Evolutionary conservation across 2,888 invertebrate genomes (phyloP).

Genomic region (Autographa pulchrina): DNA sequence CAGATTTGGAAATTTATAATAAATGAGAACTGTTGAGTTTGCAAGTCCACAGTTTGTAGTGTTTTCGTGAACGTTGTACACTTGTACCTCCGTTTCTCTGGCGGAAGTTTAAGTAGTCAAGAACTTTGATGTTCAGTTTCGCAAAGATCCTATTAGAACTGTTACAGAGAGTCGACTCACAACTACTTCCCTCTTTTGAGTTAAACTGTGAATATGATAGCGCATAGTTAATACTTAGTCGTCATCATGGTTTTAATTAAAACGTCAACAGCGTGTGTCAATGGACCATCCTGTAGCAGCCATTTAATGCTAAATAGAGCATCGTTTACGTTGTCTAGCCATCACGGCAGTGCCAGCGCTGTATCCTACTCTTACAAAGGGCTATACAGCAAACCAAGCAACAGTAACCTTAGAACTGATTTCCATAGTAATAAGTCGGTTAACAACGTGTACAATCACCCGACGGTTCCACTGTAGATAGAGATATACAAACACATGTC

Average conservation of each 20-base stretch:
- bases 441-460: neutral
- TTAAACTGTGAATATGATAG: neutral
- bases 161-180: neutral
- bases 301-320: slow-evolving; percentile 71
- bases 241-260: slow-evolving; percentile 7
- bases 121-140: neutral
- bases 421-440: neutral
- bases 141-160: neutral
- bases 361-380: neutral
- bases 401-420: neutral
- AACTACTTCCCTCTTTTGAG: neutral
- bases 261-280: slow-evolving; percentile 45
- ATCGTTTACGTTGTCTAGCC: slow-evolving; percentile 60
- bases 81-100: neutral
- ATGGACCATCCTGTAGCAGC: slow-evolving; percentile 60
- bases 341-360: slow-evolving; percentile 40
- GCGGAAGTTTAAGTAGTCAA: neutral
- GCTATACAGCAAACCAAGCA: neutral
- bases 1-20: neutral
- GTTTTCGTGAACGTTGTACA: neutral
- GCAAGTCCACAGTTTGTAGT: too few species aligned
- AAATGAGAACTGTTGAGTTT: too few species aligned
- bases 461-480: neutral
- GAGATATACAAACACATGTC: neutral
- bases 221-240: slow-evolving; percentile 9